phyloP scores from a whole-genome alignment of 2,888 invertebrate genomes.

The Drosophila macrospina region DNA sequence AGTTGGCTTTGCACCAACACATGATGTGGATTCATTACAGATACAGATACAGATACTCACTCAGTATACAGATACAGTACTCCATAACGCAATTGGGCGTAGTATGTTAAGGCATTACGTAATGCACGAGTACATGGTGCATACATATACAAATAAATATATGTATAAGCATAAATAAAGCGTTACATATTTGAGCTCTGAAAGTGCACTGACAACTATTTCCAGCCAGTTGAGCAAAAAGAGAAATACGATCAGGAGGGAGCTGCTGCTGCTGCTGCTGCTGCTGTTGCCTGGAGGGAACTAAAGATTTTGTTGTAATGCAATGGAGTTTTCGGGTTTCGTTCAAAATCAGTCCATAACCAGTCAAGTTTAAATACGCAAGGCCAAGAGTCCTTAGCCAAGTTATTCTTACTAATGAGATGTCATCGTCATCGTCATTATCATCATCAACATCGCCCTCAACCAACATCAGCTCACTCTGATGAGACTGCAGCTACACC shows the following conservation, averaged over 20 bases:
- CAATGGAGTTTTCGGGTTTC: conserved; percentile 14
- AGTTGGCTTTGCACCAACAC: conserved; percentile 21
- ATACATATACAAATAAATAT: conserved; percentile 14
- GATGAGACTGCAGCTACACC: conserved; percentile 38
- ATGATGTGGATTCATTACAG: conserved; percentile 7
- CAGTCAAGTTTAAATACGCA: conserved; percentile 48
- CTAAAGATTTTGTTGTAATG: conserved; percentile 12
- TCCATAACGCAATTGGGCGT: conserved; percentile 72
- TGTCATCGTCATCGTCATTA: conserved; percentile 19
- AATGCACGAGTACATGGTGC: conserved; percentile 47
- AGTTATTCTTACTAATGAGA: conserved; percentile 66
- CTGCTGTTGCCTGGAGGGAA: conserved; percentile 11
- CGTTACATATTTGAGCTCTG: conserved; percentile 71
- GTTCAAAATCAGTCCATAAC: conserved; percentile 52
- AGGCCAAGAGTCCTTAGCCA: conserved; percentile 62
- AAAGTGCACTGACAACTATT: conserved; percentile 79
- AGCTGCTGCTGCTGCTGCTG: conserved; percentile 16
- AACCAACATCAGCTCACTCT: too few species aligned
- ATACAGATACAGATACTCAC: conserved; percentile 24
- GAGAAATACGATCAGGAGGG: conserved; percentile 20
- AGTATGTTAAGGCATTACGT: conserved; percentile 62
- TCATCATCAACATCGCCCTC: not conserved
- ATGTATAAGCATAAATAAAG: conserved; percentile 63
- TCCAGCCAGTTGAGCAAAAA: conserved; percentile 41
- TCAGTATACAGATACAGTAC: conserved; percentile 37